Percentiles rank a stretch among this genome's conserved stretches.
Conservation (phyloP, 2,888 invertebrate species). For the Ommatoiulus sabulosus region DNA sequence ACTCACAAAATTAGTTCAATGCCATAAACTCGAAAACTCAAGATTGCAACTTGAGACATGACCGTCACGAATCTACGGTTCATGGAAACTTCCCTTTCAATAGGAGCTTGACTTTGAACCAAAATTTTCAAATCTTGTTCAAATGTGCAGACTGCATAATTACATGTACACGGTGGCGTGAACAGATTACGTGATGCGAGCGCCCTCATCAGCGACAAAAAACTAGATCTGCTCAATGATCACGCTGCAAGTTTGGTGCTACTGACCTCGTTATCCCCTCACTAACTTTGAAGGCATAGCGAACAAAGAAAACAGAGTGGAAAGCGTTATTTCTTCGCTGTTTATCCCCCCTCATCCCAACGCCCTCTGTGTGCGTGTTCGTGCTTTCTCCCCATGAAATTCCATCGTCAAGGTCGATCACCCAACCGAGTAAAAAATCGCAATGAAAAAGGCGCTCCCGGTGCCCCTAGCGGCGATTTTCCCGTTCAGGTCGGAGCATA, state of each 20-base stretch:
- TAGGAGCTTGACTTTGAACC: not conserved
- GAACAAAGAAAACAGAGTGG: constrained; percentile 34
- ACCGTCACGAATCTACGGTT: no score
- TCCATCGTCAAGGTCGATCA: constrained; percentile 34
- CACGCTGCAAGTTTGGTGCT: not conserved
- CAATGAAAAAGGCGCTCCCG: not conserved
- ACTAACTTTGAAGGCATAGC: constrained; percentile 14
- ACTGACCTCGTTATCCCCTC: constrained; percentile 34
- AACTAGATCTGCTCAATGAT: not conserved
- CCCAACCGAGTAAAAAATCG: not conserved
- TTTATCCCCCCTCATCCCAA: constrained; percentile 27
- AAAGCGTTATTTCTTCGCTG: constrained; percentile 23
- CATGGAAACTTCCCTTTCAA: no score
- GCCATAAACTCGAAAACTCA: no score
- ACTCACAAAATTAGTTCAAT: no score
- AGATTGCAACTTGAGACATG: no score
- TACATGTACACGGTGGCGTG: not conserved
- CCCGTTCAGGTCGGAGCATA: no score
- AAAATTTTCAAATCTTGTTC: not conserved
- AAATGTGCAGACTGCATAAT: not conserved
- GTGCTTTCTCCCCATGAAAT: not conserved
- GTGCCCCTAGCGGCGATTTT: not conserved
- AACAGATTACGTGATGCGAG: constrained; percentile 7
- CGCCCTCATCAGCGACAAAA: not conserved
- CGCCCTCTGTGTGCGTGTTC: constrained; percentile 34